Evolutionary conservation across 2,113 vertebrate species (phyloP).

Genomic region (Passer domesticus): DNA sequence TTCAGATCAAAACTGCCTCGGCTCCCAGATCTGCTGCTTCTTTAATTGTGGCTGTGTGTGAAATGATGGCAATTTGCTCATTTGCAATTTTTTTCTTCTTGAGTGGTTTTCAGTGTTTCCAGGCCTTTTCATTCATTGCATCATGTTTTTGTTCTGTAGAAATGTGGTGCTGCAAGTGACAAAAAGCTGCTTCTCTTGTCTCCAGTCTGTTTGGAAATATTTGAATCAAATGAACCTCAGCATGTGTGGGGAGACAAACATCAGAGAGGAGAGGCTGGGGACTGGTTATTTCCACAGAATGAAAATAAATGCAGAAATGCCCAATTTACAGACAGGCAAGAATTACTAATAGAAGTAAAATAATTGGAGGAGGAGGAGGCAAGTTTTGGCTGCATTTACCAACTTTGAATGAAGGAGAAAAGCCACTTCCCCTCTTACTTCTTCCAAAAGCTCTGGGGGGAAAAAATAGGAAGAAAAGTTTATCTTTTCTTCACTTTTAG

Average conservation of each 20-base stretch:
- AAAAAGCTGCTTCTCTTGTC: not conserved
- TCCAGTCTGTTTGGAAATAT: not conserved
- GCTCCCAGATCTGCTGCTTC: not conserved
- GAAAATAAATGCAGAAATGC: not conserved
- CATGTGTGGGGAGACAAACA: not conserved
- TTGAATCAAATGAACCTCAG: not conserved
- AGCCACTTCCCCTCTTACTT: not conserved
- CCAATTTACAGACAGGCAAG: not conserved
- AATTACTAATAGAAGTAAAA: not conserved
- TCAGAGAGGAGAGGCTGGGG: not conserved
- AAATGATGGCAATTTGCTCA: rapidly evolving
- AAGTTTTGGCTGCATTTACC: not conserved
- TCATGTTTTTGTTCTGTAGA: rapidly evolving
- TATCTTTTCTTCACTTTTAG: slow-evolving; percentile 42
- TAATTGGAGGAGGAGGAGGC: not conserved
- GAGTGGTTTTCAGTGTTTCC: not conserved
- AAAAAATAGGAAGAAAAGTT: not conserved
- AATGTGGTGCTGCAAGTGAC: not conserved
- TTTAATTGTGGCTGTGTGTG: not conserved
- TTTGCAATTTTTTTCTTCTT: not conserved
- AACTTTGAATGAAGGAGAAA: not conserved
- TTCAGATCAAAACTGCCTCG: not conserved
- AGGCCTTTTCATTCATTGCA: not conserved
- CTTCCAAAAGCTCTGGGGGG: not conserved
- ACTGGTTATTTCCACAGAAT: not conserved